These are phyloP conservation scores for Triops cancriformis DNA, from an alignment of 1,140 invertebrate species.

Conservation along the genomic window DNA sequence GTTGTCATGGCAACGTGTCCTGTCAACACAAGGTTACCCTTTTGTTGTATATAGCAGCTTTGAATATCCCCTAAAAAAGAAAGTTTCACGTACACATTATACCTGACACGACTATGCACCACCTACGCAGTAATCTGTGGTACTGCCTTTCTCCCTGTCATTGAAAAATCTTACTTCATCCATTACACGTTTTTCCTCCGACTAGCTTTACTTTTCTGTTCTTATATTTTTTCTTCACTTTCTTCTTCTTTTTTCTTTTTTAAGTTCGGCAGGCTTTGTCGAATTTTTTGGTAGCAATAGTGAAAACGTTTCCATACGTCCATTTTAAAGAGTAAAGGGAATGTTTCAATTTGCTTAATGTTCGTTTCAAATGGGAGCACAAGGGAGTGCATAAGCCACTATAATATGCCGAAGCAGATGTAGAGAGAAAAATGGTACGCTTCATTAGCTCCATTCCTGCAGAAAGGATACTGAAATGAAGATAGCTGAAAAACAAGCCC, in stretches of 20 bases:
- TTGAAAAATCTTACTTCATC: too few species aligned
- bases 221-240: too few species aligned
- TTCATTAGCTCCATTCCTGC: slow-evolving; percentile 1
- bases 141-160: not conserved
- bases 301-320: too few species aligned
- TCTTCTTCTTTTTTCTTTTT: too few species aligned
- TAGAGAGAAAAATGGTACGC: not conserved
- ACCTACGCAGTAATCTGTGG: not conserved
- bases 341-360: not conserved
- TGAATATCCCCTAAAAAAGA: not conserved
- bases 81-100: not conserved
- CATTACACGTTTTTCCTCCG: too few species aligned
- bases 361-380: not conserved
- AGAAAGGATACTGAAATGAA: not conserved
- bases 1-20: not conserved
- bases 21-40: slow-evolving; percentile 10
- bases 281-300: too few species aligned
- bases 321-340: too few species aligned
- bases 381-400: not conserved
- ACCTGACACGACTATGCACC: slow-evolving; percentile 9
- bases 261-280: too few species aligned
- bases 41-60: not conserved
- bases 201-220: too few species aligned
- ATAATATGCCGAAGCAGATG: not conserved
- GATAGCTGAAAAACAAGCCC: not conserved